Evolutionary conservation across 2,797 vertebrate genomes (phyloP).

Genomic region (Lerista edwardsae): DNA sequence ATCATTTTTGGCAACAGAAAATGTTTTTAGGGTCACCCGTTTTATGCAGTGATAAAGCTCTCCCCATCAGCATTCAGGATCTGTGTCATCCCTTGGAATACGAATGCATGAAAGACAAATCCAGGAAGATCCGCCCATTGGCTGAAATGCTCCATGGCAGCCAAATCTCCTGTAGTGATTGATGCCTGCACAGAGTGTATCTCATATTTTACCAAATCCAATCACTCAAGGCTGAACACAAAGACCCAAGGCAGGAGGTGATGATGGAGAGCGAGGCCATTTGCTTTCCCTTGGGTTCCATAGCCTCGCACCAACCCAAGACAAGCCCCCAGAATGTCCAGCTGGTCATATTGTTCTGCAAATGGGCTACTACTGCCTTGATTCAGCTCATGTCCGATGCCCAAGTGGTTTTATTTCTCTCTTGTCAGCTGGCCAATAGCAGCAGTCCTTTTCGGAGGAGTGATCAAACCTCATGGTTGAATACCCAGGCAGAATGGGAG

Average conservation of each 20-base stretch:
- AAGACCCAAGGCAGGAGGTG: background rate
- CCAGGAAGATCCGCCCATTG: background rate
- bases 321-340: background rate
- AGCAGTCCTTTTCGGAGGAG: background rate
- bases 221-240: background rate
- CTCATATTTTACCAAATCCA: background rate
- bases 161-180: fast-evolving
- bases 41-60: background rate
- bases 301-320: background rate
- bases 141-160: background rate
- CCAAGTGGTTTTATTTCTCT: background rate
- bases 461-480: slow-evolving; percentile 4
- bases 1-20: background rate
- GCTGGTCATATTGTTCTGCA: slow-evolving; percentile 17
- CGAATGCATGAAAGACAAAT: background rate
- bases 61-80: background rate
- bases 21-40: background rate
- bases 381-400: slow-evolving; percentile 11
- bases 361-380: background rate
- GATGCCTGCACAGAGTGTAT: fast-evolving
- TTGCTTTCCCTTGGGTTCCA: background rate
- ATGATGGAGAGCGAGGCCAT: background rate
- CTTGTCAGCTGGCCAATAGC: slow-evolving; percentile 5
- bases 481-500: slow-evolving; percentile 10
- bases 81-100: background rate